These are phyloP conservation scores for Lamellibrachia luymesi DNA, from an alignment of 1,140 invertebrate genomes.

Conservation along the genomic window DNA sequence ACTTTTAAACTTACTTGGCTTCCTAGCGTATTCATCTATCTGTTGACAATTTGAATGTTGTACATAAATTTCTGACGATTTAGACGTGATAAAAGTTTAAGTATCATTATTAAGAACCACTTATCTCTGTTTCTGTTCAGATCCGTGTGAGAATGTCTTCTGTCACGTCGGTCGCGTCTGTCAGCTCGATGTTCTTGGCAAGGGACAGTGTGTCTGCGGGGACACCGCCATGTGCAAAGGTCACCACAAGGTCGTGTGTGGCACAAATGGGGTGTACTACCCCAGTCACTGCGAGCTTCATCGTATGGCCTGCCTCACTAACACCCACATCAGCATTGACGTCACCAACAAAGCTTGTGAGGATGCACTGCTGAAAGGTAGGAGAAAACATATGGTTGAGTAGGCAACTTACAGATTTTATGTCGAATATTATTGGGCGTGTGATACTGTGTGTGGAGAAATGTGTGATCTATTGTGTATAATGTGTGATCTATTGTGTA, in stretches of 20 bases:
- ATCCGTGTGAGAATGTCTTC: constrained; percentile 67
- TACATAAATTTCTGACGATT: too few species aligned
- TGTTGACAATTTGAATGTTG: too few species aligned
- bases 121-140: constrained; percentile 37
- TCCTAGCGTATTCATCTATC: too few species aligned
- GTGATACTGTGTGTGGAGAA: background rate
- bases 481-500: too few species aligned
- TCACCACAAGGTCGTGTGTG: constrained; percentile 68
- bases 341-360: constrained; percentile 34
- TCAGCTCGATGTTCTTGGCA: constrained; percentile 55
- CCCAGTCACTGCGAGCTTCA: constrained; percentile 77
- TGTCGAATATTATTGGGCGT: background rate
- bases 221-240: constrained; percentile 60
- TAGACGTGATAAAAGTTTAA: too few species aligned
- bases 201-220: constrained; percentile 67
- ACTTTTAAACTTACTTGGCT: too few species aligned
- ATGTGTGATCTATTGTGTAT: too few species aligned
- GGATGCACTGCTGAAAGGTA: background rate
- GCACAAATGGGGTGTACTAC: constrained; percentile 73
- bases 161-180: constrained; percentile 72
- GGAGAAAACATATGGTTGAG: background rate
- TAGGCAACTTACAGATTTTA: background rate
- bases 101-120: too few species aligned
- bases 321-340: constrained; percentile 63
- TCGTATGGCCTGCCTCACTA: constrained; percentile 67